Conservation (phyloP, 2,797 vertebrate genomes). For the Sebastes matsubarae region DNA sequence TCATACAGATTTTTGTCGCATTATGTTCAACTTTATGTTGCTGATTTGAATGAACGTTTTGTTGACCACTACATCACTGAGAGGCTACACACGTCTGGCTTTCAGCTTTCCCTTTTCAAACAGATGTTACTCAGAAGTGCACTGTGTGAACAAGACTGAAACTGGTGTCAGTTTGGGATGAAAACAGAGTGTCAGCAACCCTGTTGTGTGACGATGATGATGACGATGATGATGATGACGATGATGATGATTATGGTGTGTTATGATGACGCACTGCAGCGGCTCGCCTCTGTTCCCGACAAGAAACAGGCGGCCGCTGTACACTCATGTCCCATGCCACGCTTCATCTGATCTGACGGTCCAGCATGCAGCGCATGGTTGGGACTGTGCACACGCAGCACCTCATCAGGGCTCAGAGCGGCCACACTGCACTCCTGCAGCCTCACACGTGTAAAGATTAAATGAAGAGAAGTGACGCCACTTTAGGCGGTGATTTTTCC, state of each 20-base stretch:
- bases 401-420: conserved; percentile 72
- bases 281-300: conserved; percentile 47
- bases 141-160: conserved; percentile 60
- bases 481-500: conserved; percentile 52
- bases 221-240: conserved; percentile 1
- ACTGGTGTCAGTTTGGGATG: conserved; percentile 32
- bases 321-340: conserved; percentile 51
- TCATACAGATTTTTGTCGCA: conserved; percentile 23
- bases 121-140: conserved; percentile 78
- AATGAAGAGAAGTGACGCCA: conserved; percentile 22
- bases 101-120: conserved; percentile 25
- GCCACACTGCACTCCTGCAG: conserved; percentile 42
- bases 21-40: neutral
- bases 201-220: conserved; percentile 16
- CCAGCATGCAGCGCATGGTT: conserved; percentile 77
- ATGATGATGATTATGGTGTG: conserved; percentile 17
- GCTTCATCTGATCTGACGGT: conserved; percentile 56
- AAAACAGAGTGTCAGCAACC: conserved; percentile 25
- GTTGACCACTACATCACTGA: conserved; percentile 30
- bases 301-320: conserved; percentile 47
- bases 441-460: conserved; percentile 23
- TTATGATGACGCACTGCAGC: conserved; percentile 33
- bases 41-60: neutral
- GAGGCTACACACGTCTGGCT: conserved; percentile 16
- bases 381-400: conserved; percentile 72